Evolutionary conservation across 2,113 vertebrate species (phyloP).

Genomic region (Atlantisia rogersi): DNA sequence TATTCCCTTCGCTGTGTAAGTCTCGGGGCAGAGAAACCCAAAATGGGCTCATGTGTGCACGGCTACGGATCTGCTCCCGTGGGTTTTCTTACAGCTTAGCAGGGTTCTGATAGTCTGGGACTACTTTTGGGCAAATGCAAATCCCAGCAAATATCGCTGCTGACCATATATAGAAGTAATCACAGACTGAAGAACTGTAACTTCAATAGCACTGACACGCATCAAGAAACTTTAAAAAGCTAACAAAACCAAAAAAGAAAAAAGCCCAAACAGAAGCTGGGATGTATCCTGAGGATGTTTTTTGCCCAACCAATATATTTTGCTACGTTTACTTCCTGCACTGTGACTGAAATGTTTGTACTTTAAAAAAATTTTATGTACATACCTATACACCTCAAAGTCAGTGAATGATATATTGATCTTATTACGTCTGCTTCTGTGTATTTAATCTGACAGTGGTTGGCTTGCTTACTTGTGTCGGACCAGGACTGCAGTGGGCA

Average conservation of each 20-base stretch:
- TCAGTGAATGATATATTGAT: not conserved
- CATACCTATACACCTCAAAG: not conserved
- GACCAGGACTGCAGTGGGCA: not conserved
- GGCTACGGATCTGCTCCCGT: not conserved
- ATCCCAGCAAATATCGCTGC: not conserved
- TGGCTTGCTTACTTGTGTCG: not conserved
- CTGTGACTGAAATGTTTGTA: not conserved
- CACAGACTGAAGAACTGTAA: not conserved
- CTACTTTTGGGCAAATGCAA: not conserved
- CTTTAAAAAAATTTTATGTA: not conserved
- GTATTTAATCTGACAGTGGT: not conserved
- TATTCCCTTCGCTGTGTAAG: rapidly evolving
- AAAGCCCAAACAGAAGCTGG: not conserved
- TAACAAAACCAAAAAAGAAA: not conserved
- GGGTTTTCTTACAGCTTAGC: not conserved
- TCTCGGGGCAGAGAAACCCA: not conserved
- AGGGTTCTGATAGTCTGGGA: not conserved
- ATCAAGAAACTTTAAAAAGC: constrained; percentile 7
- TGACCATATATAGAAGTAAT: constrained; percentile 60
- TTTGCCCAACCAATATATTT: not conserved
- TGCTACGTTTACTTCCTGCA: not conserved
- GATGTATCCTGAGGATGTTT: not conserved
- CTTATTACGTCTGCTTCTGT: not conserved
- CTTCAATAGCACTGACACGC: not conserved
- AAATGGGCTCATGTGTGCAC: not conserved